Evolutionary conservation across 2,888 invertebrate species (phyloP), one percentile per base, ranked within the genome.

Genomic region (Dryadula phaetusa): DNA sequence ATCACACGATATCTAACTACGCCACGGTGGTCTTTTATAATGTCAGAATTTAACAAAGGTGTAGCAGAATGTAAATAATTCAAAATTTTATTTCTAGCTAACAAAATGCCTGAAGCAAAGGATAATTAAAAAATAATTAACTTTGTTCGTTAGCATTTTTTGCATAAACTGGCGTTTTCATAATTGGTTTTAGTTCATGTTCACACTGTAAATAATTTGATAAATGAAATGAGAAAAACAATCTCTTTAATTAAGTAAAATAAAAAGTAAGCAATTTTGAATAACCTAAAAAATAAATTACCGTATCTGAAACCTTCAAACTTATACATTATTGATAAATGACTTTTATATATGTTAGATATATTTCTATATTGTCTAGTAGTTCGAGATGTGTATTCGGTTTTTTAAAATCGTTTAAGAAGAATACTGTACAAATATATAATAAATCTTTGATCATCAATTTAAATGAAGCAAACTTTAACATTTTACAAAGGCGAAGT

Each of bases 61-160:
- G 8, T 42, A 16, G 52, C 16, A 3, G 8, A 42, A 52, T 32
- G 16, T 52, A 28, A n/a, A n/a, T 0, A 49, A 8, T 8, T 28
- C n/a, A 3, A 7, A 0, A 8, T 49, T 49, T 49, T 49, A 52
- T 32, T 32, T 28, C 4, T 16, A 28, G 28, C 25, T n/a, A 14
- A 49, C 25, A 49, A n/a, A 49, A 25, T 25, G 42, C 14, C 25
- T 14, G 18, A 44, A 44, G 25, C 58, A 28, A 14, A 18, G 2
- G 44, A 44, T 28, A 12, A 28, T 3, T 12, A 16, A 60, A 60
- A 44, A 44, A 28, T 44, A 60, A 44, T 25, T 25, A 60, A 42
- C 2, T 25, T 44, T 16, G 18, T 42, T 18, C 28, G 42, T 28
- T 42, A 18, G 25, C 44, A 42, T 7, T 42, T 42, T 60, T 44